Percentiles rank a stretch among this genome's conserved stretches.
Conservation (phyloP, 2,888 invertebrate species). For the Tiliacea citrago region DNA sequence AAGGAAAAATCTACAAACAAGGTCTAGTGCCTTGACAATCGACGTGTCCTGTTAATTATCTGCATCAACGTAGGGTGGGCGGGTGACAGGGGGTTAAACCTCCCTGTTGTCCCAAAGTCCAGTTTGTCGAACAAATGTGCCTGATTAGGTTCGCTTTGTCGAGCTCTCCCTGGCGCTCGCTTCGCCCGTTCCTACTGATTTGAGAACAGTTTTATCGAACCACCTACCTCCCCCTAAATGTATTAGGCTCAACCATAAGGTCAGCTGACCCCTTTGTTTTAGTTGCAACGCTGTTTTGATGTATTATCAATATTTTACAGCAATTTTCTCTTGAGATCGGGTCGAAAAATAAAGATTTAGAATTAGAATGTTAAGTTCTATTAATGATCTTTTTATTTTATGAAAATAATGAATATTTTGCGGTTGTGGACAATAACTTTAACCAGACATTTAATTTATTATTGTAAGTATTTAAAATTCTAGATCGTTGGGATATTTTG, state of each 20-base stretch:
- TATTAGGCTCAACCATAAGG: constrained; percentile 49
- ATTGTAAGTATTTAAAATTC: too few relatives aligned
- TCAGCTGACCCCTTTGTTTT: constrained; percentile 36
- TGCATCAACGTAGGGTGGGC: constrained; percentile 72
- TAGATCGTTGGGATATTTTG: neutral
- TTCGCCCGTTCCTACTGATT: constrained; percentile 66
- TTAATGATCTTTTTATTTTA: neutral
- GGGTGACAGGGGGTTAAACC: constrained; percentile 46
- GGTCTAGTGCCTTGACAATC: constrained; percentile 68
- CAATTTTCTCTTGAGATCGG: neutral
- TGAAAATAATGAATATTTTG: neutral
- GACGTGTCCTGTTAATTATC: constrained; percentile 84
- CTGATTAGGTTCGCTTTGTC: constrained; percentile 88
- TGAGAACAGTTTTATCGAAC: constrained; percentile 66
- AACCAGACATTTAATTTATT: neutral
- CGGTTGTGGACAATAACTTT: neutral
- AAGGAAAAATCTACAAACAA: constrained; percentile 40
- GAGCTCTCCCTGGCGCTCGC: constrained; percentile 63
- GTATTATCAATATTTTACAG: constrained; percentile 25
- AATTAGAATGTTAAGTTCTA: neutral
- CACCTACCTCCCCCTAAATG: constrained; percentile 45
- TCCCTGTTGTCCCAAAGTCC: constrained; percentile 59
- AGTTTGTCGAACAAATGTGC: constrained; percentile 87
- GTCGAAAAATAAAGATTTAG: neutral
- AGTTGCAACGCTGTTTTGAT: constrained; percentile 15